Evolutionary conservation across 2,113 vertebrate species (phyloP).

Genomic region (Shinisaurus crocodilurus): DNA sequence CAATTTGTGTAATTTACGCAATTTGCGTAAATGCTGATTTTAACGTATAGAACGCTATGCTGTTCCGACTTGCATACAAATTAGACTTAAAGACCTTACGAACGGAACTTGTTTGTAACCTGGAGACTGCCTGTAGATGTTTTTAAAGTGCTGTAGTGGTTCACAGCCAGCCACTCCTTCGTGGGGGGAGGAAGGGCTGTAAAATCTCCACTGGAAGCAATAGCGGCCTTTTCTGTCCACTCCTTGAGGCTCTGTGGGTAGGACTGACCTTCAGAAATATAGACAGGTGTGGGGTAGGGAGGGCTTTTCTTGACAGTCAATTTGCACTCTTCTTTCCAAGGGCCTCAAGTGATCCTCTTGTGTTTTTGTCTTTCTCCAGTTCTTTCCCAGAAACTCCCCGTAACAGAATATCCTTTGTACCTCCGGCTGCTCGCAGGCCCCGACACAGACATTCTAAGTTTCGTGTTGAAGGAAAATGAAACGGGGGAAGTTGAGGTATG

Average conservation of each 20-base stretch:
- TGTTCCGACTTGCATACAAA: too few species aligned
- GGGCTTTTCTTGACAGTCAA: not conserved
- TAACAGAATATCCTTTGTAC: slow-evolving; percentile 87
- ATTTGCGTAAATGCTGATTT: too few species aligned
- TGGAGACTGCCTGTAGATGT: too few species aligned
- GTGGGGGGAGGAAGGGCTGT: not conserved
- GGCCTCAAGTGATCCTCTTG: not conserved
- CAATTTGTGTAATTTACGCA: too few species aligned
- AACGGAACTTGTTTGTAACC: too few species aligned
- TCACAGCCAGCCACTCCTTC: not conserved
- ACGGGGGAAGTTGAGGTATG: slow-evolving; percentile 95
- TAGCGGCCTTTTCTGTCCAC: not conserved
- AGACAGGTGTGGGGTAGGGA: too few species aligned
- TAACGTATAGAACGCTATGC: too few species aligned
- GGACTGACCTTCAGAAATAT: not conserved
- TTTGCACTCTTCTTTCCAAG: not conserved
- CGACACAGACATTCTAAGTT: slow-evolving; percentile 85
- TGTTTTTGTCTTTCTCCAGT: slow-evolving; percentile 74
- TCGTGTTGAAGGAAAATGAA: slow-evolving; percentile 96
- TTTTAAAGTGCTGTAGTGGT: not conserved
- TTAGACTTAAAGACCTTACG: too few species aligned
- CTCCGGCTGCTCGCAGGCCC: slow-evolving; percentile 91
- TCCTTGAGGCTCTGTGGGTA: not conserved
- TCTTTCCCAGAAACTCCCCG: slow-evolving; percentile 91
- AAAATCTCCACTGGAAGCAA: not conserved